Base-by-base conservation (phyloP, 2,888 invertebrate species). In the Tridacna crocea region DNA sequence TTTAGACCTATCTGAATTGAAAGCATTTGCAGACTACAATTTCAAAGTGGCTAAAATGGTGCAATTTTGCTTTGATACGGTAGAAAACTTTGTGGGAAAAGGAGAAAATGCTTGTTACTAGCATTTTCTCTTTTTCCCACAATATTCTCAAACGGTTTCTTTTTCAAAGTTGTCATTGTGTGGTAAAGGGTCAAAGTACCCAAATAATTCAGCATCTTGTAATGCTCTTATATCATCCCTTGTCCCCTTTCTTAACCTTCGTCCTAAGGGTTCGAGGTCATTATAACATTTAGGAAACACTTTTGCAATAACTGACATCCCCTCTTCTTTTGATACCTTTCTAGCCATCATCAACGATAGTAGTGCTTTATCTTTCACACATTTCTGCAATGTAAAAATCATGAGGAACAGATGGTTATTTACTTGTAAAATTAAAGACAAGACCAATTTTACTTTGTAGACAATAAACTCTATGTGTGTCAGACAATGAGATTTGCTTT, bases 231-330 rank as follows among this genome's bases (percentile, higher is more conserved):
- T 86, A 22, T 88, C 80, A 72, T 93, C 92, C 0, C 79, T 63
- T 0, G 91, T 88, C 15, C 84, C 79, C 74, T 89, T 88, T 55
- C 92, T 75, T n/a, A 92, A 88, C 47, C 91, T 89, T 61, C 95
- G 86, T 0, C 98, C 98, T 72, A 99, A 96, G 0, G 99, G 99
- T 93, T 99, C 99, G 89, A 98, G 95, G 94, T 99, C 99, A 26
- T 96, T 96, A 92, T 99, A 99, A 94, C 99, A 99, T 93, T 96
- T 97, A 0, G 96, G 96, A 94, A 99, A 99, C 0, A 99, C 98
- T 91, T 97, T 96, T 88, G 98, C 97, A 36, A 99, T 97, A 0
- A 97, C 96, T 47, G 96, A 96, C 22, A 96, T 95, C 0, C 98
- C 98, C 93, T 97, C 96, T 72, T 95, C 95, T 81, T 95, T 95